Conservation (phyloP, 2,113 vertebrate genomes). For the Tinamus guttatus region DNA sequence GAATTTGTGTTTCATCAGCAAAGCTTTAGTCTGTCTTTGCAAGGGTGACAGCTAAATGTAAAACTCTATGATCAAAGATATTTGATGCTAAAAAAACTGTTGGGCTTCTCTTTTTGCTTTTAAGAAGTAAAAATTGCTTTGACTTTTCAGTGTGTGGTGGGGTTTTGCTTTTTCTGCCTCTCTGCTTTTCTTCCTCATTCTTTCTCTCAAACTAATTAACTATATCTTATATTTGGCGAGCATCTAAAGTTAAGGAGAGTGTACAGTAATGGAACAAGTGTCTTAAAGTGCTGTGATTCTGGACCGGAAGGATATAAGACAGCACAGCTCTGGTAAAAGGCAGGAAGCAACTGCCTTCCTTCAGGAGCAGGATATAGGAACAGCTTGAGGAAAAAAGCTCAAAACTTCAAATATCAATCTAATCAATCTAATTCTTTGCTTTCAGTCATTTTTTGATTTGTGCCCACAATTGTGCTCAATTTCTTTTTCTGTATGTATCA, state of each 20-base stretch:
- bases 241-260: neutral
- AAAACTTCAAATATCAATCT: neutral
- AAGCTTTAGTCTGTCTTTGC: neutral
- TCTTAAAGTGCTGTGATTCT: neutral
- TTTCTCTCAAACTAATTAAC: too few species aligned
- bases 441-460: neutral
- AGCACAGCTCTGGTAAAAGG: neutral
- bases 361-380: neutral
- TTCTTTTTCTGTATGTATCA: neutral
- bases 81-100: neutral
- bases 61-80: neutral
- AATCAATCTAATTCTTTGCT: neutral
- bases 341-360: accelerated
- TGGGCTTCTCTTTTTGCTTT: accelerated
- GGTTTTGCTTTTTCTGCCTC: neutral
- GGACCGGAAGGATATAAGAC: neutral
- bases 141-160: neutral
- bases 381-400: neutral
- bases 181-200: too few species aligned
- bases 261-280: neutral
- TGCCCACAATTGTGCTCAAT: neutral
- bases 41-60: neutral
- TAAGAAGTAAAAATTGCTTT: neutral
- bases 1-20: neutral
- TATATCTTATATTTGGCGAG: neutral